These are phyloP conservation scores for Spilogale gracilis DNA, from an alignment of 2,113 vertebrate species.

Conservation along the genomic window DNA sequence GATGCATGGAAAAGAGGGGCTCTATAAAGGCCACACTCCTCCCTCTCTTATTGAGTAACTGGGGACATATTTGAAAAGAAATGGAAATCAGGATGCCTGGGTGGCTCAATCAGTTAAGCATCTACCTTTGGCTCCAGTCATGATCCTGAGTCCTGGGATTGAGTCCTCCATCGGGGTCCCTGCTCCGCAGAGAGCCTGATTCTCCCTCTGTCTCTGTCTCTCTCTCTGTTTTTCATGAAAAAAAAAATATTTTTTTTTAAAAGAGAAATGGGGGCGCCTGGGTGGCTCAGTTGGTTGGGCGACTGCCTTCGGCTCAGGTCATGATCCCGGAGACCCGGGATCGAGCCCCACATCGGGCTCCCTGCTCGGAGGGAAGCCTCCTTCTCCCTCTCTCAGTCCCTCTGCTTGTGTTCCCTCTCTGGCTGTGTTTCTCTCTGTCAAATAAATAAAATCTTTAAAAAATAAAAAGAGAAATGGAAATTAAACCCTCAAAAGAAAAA, in stretches of 20 bases:
- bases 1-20: neutral
- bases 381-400: too few species aligned
- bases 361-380: too few species aligned
- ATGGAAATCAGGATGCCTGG: neutral
- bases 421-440: too few species aligned
- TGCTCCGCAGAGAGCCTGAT: neutral
- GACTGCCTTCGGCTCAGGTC: too few species aligned
- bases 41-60: neutral
- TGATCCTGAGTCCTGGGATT: neutral
- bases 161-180: neutral
- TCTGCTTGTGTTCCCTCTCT: too few species aligned
- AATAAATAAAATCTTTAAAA: too few species aligned
- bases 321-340: too few species aligned
- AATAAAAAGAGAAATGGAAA: neutral
- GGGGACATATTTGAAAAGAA: constrained; percentile 24
- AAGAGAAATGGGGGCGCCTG: too few species aligned
- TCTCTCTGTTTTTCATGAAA: neutral
- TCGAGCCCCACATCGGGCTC: too few species aligned
- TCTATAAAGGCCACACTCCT: neutral
- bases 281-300: too few species aligned
- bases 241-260: neutral
- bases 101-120: neutral
- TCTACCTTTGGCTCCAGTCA: neutral
- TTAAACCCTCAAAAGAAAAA: neutral
- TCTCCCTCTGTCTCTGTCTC: neutral